Conservation (phyloP, 2,797 vertebrate genomes). For the Rhinoraja longicauda region DNA sequence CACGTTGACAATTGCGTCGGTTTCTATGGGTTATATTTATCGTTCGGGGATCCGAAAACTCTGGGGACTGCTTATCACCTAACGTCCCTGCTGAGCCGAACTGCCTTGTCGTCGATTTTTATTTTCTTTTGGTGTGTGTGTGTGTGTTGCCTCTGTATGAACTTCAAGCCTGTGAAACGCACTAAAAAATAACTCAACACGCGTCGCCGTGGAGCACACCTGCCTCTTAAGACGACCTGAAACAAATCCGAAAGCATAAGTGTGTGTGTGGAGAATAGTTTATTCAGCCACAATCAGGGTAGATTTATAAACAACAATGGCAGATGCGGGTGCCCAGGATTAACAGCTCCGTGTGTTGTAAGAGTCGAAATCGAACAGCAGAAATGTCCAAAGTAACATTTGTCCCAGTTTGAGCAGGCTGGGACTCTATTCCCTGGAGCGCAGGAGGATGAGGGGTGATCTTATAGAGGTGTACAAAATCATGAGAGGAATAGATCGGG, state of each 20-base stretch:
- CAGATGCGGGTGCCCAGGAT: not conserved
- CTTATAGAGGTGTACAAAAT: no score
- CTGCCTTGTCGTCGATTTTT: not conserved
- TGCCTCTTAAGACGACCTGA: not conserved
- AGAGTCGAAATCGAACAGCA: no score
- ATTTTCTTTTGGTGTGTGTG: not conserved
- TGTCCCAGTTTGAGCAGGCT: no score
- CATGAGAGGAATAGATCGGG: no score
- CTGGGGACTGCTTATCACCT: not conserved
- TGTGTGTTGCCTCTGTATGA: not conserved
- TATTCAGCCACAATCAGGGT: not conserved
- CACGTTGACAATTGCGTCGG: not conserved
- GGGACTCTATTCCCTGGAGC: no score
- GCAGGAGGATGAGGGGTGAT: no score
- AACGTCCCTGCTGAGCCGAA: not conserved
- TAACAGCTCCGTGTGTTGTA: not conserved
- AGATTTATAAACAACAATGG: not conserved
- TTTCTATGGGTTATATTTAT: not conserved
- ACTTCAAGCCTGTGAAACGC: not conserved
- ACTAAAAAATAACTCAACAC: not conserved
- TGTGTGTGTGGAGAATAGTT: not conserved
- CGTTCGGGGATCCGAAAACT: not conserved
- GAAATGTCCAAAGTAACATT: not conserved
- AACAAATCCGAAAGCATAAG: not conserved
- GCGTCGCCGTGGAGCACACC: not conserved